Evolutionary conservation across 2,888 invertebrate genomes (phyloP).

Genomic region (Drosophila koepferae): DNA sequence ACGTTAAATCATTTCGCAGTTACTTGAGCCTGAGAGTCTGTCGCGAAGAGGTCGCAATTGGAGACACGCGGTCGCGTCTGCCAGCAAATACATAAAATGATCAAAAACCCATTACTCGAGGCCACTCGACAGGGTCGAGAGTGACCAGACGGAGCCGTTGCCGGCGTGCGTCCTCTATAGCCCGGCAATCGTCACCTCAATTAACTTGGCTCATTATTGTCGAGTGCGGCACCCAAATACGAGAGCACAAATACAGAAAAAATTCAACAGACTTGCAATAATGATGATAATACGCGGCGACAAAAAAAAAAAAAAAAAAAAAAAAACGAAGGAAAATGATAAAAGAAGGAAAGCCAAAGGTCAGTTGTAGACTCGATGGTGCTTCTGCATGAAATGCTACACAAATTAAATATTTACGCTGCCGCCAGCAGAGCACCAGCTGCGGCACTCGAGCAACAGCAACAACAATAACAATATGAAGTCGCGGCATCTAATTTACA

Average conservation of each 20-base stretch:
- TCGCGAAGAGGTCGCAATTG: constrained; percentile 37
- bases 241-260: constrained; percentile 41
- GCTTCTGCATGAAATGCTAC: constrained; percentile 68
- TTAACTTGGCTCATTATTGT: constrained; percentile 74
- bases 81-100: constrained; percentile 63
- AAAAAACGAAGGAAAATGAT: constrained; percentile 7
- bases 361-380: constrained; percentile 50
- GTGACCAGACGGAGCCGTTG: constrained; percentile 37
- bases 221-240: constrained; percentile 52
- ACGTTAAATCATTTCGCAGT: constrained; percentile 56
- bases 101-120: constrained; percentile 72
- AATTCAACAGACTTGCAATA: constrained; percentile 30
- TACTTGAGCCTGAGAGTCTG: constrained; percentile 34
- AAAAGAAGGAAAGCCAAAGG: constrained; percentile 53
- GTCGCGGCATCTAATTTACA: constrained; percentile 74
- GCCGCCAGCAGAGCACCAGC: constrained; percentile 55
- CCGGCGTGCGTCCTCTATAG: neutral
- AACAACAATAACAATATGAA: constrained; percentile 40
- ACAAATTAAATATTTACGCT: constrained; percentile 76
- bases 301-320: constrained; percentile 19
- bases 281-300: constrained; percentile 36
- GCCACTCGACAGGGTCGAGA: constrained; percentile 34
- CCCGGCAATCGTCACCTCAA: constrained; percentile 74
- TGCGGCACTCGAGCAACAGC: constrained; percentile 43
- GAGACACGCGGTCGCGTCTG: constrained; percentile 16